phyloP scores from a whole-genome alignment of 1,140 invertebrate genomes.

The Solenopsis fugax region DNA sequence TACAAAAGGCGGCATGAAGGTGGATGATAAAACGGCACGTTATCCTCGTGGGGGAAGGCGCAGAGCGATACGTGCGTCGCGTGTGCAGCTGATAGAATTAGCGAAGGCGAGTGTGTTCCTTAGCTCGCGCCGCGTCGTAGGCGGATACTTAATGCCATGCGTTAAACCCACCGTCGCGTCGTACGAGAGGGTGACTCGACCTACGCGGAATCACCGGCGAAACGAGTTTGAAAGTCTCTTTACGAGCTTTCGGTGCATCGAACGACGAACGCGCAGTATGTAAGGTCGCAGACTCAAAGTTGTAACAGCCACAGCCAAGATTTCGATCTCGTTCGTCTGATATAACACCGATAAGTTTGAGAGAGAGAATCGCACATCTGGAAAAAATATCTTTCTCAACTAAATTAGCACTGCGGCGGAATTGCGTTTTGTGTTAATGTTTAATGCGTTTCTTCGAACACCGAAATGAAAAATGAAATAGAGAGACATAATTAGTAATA shows the following conservation, averaged over 20 bases:
- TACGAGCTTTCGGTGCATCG: constrained; percentile 50
- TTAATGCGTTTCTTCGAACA: not conserved
- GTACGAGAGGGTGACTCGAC: constrained; percentile 1
- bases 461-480: not conserved
- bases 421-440: not conserved
- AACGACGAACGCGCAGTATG: not conserved
- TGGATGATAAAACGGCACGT: constrained; percentile 70
- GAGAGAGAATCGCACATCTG: not conserved
- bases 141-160: constrained; percentile 26
- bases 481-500: not conserved
- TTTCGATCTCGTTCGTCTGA: constrained; percentile 33
- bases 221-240: constrained; percentile 50
- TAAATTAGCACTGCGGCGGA: not conserved
- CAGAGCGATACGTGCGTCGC: constrained; percentile 63
- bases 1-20: constrained; percentile 56
- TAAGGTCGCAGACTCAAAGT: constrained; percentile 24
- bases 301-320: constrained; percentile 23
- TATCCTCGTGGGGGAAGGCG: constrained; percentile 62
- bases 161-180: not conserved
- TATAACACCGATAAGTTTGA: not conserved
- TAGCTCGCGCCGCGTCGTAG: constrained; percentile 1
- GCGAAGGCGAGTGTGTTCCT: constrained; percentile 68
- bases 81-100: constrained; percentile 79
- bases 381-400: not conserved
- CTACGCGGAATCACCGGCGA: constrained; percentile 40